phyloP scores from a whole-genome alignment of 92 coral and sea anemone species.

The Epizoanthus illoricatus region DNA sequence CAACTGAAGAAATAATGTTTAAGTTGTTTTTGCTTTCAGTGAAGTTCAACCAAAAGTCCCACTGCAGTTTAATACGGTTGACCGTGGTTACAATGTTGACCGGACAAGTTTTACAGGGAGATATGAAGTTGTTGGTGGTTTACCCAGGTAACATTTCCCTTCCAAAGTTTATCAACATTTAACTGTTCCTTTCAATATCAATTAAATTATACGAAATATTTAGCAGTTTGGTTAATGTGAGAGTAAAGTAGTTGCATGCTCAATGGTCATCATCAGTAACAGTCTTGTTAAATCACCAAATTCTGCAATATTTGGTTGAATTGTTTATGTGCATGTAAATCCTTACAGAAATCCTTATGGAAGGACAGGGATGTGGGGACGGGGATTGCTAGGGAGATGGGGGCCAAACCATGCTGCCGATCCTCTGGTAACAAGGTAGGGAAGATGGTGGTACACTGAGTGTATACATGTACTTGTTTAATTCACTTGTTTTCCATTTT shows the following conservation, averaged over 20 bases:
- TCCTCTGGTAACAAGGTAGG: slow-evolving; percentile 91
- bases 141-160: slow-evolving; percentile 65
- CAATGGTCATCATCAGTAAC: no score
- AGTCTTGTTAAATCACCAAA: no score
- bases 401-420: slow-evolving; percentile 99
- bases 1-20: no score
- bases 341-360: slow-evolving; percentile 80
- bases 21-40: slow-evolving; percentile 39
- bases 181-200: neutral
- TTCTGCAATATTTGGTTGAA: no score
- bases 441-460: no score
- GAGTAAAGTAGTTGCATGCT: no score
- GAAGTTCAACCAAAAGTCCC: slow-evolving; percentile 55
- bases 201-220: no score
- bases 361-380: slow-evolving; percentile 93
- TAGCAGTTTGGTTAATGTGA: no score
- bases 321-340: neutral
- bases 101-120: slow-evolving; percentile 83
- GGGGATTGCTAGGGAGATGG: slow-evolving; percentile 96
- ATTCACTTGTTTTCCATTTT: no score
- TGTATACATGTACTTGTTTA: neutral
- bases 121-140: slow-evolving; percentile 74
- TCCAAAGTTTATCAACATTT: neutral
- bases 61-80: slow-evolving; percentile 69
- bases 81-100: slow-evolving; percentile 77